Base-by-base conservation (phyloP, 2,797 vertebrate species). In the Aldrovandia affinis region DNA sequence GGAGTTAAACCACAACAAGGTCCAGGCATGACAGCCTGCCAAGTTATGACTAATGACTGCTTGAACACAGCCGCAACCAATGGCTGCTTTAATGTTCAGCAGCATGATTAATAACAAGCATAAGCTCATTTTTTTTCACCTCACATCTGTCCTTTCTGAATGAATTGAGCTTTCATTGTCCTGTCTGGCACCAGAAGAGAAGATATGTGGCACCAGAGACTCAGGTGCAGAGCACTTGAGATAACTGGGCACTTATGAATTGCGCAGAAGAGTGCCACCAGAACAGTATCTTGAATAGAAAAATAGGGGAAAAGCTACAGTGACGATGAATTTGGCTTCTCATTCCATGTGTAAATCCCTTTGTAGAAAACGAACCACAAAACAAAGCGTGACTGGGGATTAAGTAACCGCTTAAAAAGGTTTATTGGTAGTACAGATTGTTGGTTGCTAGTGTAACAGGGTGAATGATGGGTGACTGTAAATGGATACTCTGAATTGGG, bases 51-150 rank as follows among this genome's bases (percentile, higher is more conserved):
- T 88, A 89, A 90, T 20, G 82, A 88, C 61, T 50, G 28, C 30
- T 54, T 25, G 55, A 86, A 70, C 80, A 39, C 14, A 15, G 85
- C 86, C 57, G 50, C 86, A 86, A 88, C n/a, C n/a, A n/a, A n/a
- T n/a, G n/a, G n/a, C n/a, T n/a, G n/a, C n/a, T 90, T 88, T 85
- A 83, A 86, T 86, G 85, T 84, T 91, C 65, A 81, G 55, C 7
- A 22, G 36, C 83, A 86, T 89, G 89, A 90, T 92, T 89, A 91
- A 83, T 88, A 83, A 50, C 86, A 79, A 85, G 83, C 88, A 88
- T 87, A 88, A 86, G 86, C 82, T 89, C 73, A 15, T 73, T 54
- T 81, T 54, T 73, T 54, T 81, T 54, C 22, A 61, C 20, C 52
- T 83, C 84, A 83, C 80, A 83, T 87, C 42, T 87, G 39, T 78